These are phyloP conservation scores for Tupaia tana DNA, from an alignment of 2,113 vertebrate genomes.

Conservation along the genomic window DNA sequence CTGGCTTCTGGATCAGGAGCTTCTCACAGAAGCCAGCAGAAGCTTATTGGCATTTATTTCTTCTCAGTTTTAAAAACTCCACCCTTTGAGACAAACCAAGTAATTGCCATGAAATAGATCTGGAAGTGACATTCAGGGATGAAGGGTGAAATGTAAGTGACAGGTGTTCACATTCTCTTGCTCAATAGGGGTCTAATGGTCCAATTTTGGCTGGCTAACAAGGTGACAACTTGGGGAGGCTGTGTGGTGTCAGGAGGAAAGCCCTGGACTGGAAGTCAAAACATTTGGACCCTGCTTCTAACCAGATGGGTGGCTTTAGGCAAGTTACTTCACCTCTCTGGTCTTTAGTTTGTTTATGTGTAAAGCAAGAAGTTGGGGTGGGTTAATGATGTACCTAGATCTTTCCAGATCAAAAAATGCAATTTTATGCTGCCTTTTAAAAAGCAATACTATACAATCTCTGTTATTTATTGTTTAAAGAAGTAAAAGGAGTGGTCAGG, in stretches of 20 bases:
- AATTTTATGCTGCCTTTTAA: background rate
- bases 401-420: background rate
- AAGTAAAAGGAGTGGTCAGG: background rate
- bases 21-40: background rate
- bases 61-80: conserved; percentile 45
- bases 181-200: background rate
- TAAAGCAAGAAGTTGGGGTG: background rate
- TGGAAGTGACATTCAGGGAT: background rate
- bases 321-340: background rate
- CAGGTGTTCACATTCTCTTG: background rate
- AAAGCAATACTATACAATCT: background rate
- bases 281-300: background rate
- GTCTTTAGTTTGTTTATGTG: background rate
- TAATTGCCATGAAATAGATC: conserved; percentile 1
- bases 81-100: background rate
- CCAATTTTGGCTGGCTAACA: background rate
- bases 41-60: conserved; percentile 28
- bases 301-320: background rate
- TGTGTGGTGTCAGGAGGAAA: background rate
- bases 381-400: background rate
- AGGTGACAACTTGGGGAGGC: background rate
- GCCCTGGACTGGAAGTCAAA: background rate
- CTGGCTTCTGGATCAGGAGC: background rate
- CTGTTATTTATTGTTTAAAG: background rate
- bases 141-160: background rate